Percentiles rank a stretch among this genome's conserved stretches.
phyloP scores from a whole-genome alignment of 2,797 vertebrate species.

The Dendrocincla tyrannina region DNA sequence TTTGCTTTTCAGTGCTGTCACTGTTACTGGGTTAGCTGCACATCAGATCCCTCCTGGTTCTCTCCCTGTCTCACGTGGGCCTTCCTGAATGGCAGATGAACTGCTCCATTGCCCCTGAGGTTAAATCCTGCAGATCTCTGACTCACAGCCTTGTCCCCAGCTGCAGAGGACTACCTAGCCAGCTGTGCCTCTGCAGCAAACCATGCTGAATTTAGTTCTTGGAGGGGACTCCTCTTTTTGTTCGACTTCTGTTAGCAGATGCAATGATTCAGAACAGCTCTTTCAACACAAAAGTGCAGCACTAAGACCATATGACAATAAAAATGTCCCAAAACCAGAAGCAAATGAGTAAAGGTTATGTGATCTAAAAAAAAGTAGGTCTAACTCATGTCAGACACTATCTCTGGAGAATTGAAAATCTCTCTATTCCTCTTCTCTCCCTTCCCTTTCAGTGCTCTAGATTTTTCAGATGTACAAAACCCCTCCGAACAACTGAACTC shows the following conservation, averaged over 20 bases:
- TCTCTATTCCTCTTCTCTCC: not conserved
- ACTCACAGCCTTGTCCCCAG: not conserved
- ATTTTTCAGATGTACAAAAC: not conserved
- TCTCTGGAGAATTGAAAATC: not conserved
- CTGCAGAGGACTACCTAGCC: not conserved
- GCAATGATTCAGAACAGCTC: not conserved
- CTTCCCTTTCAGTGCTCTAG: not conserved
- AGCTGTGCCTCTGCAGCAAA: not conserved
- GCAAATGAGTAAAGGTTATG: not conserved
- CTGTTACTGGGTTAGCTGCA: not conserved
- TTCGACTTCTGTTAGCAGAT: not conserved
- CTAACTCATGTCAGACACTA: not conserved
- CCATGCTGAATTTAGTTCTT: not conserved
- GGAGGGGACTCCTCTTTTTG: not conserved
- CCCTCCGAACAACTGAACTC: not conserved
- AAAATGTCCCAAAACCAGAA: not conserved
- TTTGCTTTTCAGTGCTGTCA: slow-evolving; percentile 8
- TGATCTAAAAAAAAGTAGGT: not conserved
- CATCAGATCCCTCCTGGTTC: not conserved
- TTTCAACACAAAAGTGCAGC: not conserved
- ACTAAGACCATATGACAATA: not conserved
- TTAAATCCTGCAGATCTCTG: not conserved
- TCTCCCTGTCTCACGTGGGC: not conserved
- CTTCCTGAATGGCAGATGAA: not conserved
- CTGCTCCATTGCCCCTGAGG: not conserved